phyloP scores from a whole-genome alignment of 2,113 vertebrate genomes.

The Bos javanicus region DNA sequence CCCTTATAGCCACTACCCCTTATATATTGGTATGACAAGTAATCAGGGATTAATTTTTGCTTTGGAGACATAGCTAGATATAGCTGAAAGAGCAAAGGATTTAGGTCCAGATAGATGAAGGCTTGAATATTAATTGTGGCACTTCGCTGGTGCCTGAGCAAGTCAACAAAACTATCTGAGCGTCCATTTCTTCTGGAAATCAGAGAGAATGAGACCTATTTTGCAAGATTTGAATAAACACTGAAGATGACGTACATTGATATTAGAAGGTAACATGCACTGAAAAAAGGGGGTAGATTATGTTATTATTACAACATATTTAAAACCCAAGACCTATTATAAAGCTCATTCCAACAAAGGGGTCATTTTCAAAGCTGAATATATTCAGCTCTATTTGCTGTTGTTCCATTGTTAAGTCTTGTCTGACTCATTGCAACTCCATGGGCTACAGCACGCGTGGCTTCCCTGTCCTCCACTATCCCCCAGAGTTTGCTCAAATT shows the following conservation, averaged over 20 bases:
- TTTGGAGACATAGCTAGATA: neutral
- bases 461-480: neutral
- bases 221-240: neutral
- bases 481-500: neutral
- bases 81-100: neutral
- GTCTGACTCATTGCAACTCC: neutral
- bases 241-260: neutral
- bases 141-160: neutral
- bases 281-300: neutral
- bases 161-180: neutral
- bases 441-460: neutral
- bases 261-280: neutral
- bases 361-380: neutral
- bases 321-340: neutral
- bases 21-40: neutral
- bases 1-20: neutral
- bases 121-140: neutral
- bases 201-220: neutral
- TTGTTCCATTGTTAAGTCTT: neutral
- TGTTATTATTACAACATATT: neutral
- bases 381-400: neutral
- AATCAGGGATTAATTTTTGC: neutral
- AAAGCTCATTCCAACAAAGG: neutral
- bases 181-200: neutral
- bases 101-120: neutral